Evolutionary conservation across 2,797 vertebrate species (phyloP), one percentile per base, ranked within the genome.

Genomic region (Cetoscarus ocellatus): DNA sequence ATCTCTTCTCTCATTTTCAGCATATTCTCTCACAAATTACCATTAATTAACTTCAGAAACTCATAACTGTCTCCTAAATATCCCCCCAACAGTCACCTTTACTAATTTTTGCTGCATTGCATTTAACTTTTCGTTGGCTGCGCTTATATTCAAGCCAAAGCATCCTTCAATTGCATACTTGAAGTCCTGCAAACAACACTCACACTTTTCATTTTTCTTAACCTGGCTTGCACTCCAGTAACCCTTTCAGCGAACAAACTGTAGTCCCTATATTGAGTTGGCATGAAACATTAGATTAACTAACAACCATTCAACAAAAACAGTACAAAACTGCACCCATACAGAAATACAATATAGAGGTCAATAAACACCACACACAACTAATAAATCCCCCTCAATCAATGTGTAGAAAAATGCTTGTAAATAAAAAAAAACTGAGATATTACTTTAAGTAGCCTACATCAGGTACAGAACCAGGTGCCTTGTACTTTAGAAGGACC

Each of bases 121-220:
- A 49, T 70, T 72, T 7, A 66, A 57, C 40, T 40, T 80, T 81
- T 74, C 58, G 3, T 86, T 86, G 83, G 68, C 70, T 82, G 67
- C 75, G 77, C 73, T 86, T 84, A 40, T 74, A 57, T 66, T 76
- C 56, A 53, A 78, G 75, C 53, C 59, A 59, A 65, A 45, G 51
- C 51, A 73, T 44, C 64, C 40, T 48, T 68, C 81, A 81, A 78
- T 78, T 70, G 79, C 70, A 67, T 72, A 61, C 73, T 65, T 73
- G 73, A 2, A 27, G 39, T 75, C 67, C 65, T 65, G 51, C 61
- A 63, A 47, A 78, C 63, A 64, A 36, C 18, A 27, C 49, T 60
- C 61, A n/a, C n/a, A n/a, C n/a, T n/a, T 50, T 73, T 56, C 67
- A 43, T 67, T 36, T 48, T 51, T 17, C 12, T 44, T 72, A 71